Percentiles rank a stretch among this genome's conserved stretches.
phyloP scores from a whole-genome alignment of 2,888 invertebrate species.

The Epinotia nisella region DNA sequence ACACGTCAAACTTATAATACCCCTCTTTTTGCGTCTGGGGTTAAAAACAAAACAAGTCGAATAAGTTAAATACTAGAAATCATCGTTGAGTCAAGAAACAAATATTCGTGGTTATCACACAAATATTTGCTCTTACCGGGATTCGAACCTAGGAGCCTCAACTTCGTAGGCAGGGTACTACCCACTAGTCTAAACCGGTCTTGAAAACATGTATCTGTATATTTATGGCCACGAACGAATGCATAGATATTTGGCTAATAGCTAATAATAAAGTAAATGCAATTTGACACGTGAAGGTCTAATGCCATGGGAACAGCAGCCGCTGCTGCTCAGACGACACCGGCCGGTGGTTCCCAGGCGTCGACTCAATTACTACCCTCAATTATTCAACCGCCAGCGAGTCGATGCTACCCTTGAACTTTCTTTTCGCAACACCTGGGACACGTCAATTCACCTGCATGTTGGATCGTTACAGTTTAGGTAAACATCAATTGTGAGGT shows the following conservation, averaged over 20 bases:
- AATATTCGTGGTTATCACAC: too few relatives aligned
- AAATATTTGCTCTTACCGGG: too few relatives aligned
- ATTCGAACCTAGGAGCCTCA: too few relatives aligned
- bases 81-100: too few relatives aligned
- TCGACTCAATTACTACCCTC: constrained; percentile 62
- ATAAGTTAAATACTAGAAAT: too few relatives aligned
- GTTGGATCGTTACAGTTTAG: neutral
- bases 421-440: constrained; percentile 58
- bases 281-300: neutral
- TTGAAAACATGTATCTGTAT: neutral
- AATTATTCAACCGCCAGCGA: constrained; percentile 66
- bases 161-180: too few relatives aligned
- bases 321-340: constrained; percentile 23
- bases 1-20: too few relatives aligned
- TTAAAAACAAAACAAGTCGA: too few relatives aligned
- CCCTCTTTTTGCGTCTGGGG: too few relatives aligned
- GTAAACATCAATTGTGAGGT: neutral
- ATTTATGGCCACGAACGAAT: neutral
- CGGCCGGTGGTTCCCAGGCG: constrained; percentile 60
- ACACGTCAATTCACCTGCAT: constrained; percentile 5
- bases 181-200: too few relatives aligned
- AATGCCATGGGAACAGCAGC: constrained; percentile 19
- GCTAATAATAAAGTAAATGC: constrained; percentile 1
- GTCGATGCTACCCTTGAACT: constrained; percentile 66
- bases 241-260: constrained; percentile 4